Percentiles rank a stretch among this genome's conserved stretches.
These are phyloP conservation scores for Polietes domitor DNA, from an alignment of 2,888 invertebrate genomes.

Conservation along the genomic window DNA sequence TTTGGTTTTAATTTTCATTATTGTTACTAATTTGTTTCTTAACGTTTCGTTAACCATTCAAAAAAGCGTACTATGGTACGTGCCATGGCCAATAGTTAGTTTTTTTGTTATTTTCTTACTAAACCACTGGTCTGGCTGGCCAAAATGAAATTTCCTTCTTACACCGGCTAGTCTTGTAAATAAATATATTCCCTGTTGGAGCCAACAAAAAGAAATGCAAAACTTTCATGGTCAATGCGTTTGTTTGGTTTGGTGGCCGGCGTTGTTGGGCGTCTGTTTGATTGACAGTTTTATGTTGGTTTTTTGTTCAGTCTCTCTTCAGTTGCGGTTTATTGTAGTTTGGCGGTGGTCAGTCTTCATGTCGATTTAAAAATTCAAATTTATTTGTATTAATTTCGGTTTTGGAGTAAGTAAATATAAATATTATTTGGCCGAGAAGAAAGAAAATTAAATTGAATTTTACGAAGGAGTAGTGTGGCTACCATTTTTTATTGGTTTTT, in stretches of 20 bases:
- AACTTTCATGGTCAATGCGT: constrained; percentile 57
- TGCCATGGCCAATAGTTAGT: constrained; percentile 32
- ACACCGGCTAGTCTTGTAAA: constrained; percentile 1
- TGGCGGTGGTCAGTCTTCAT: constrained; percentile 39
- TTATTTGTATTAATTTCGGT: background rate
- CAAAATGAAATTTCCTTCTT: constrained; percentile 15
- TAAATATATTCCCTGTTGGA: constrained; percentile 34
- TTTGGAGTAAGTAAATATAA: background rate
- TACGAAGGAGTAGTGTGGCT: too few species aligned
- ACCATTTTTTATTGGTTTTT: background rate
- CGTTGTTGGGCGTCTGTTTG: background rate
- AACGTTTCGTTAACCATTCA: constrained; percentile 23
- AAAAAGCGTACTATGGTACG: constrained; percentile 42
- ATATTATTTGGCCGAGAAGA: background rate
- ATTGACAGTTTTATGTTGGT: constrained; percentile 21
- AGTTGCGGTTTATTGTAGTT: constrained; percentile 22
- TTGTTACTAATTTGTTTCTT: constrained; percentile 24
- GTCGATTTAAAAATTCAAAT: constrained; percentile 42
- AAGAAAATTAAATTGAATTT: background rate
- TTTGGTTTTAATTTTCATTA: constrained; percentile 15
- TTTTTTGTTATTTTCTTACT: constrained; percentile 22
- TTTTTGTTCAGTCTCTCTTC: background rate
- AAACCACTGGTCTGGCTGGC: too few species aligned
- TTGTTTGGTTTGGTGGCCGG: background rate
- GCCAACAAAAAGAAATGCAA: constrained; percentile 26